phyloP scores from a whole-genome alignment of 2,797 vertebrate genomes.

The Takifugu rubripes region DNA sequence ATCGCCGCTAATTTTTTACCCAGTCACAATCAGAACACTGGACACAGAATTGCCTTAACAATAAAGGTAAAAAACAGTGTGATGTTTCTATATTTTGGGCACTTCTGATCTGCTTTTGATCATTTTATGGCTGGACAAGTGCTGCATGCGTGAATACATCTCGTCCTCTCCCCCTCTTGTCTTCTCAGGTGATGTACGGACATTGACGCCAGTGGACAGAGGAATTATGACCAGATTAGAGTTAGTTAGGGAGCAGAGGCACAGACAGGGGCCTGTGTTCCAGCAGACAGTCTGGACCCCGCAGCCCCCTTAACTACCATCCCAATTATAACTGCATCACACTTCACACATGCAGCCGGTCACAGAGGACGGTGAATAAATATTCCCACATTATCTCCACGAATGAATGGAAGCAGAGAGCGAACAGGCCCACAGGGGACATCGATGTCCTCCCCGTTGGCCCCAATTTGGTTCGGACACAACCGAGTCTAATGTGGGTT shows the following conservation, averaged over 20 bases:
- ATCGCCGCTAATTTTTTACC: no score
- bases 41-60: no score
- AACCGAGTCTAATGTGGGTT: slow-evolving; percentile 32
- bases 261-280: slow-evolving; percentile 59
- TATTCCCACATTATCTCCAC: slow-evolving; percentile 81
- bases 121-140: neutral
- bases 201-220: slow-evolving; percentile 82
- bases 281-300: slow-evolving; percentile 69
- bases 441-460: slow-evolving; percentile 24
- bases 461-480: slow-evolving; percentile 28
- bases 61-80: no score
- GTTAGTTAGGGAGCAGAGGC: slow-evolving; percentile 46
- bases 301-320: slow-evolving; percentile 64
- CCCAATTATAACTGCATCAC: slow-evolving; percentile 78
- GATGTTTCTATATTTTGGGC: no score
- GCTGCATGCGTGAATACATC: slow-evolving; percentile 10
- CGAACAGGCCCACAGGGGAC: slow-evolving; percentile 45
- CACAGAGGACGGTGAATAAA: slow-evolving; percentile 86
- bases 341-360: slow-evolving; percentile 68
- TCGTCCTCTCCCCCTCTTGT: slow-evolving; percentile 12
- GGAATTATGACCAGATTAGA: slow-evolving; percentile 82
- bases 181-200: slow-evolving; percentile 66
- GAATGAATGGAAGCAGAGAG: slow-evolving; percentile 43
- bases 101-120: no score
- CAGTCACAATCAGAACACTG: no score